These are phyloP conservation scores for Morus bassanus DNA, from an alignment of 2,797 vertebrate species.

Conservation along the genomic window DNA sequence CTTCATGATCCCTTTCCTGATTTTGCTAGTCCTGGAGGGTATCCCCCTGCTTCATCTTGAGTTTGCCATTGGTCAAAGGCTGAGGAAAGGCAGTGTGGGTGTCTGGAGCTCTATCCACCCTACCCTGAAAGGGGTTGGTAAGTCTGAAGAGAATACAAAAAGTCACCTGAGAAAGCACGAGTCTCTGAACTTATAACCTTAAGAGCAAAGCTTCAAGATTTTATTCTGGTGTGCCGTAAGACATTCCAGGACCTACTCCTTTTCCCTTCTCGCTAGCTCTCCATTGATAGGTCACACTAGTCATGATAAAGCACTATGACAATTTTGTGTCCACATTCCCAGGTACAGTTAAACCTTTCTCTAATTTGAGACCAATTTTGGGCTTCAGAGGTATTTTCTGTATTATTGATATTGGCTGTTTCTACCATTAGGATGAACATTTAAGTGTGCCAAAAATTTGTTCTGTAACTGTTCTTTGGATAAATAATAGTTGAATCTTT, in stretches of 20 bases:
- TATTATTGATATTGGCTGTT: accelerated
- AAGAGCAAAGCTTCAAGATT: not conserved
- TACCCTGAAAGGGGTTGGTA: conserved; percentile 87
- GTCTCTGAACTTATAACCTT: not conserved
- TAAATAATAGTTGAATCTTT: not conserved
- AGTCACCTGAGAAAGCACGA: not conserved
- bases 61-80: conserved; percentile 93
- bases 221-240: not conserved
- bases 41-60: conserved; percentile 90
- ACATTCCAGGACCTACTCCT: not conserved
- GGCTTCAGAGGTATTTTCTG: not conserved
- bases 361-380: not conserved
- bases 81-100: conserved; percentile 87
- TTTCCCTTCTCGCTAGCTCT: not conserved
- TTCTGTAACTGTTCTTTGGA: not conserved
- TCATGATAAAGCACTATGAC: not conserved
- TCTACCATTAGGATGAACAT: not conserved
- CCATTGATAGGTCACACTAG: not conserved
- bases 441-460: not conserved
- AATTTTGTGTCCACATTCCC: not conserved
- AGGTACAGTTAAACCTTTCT: not conserved
- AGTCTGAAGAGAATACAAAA: conserved; percentile 49
- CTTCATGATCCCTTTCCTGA: conserved; percentile 96
- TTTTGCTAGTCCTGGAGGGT: conserved; percentile 92
- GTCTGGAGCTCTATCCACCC: conserved; percentile 91